Conservation (phyloP, 2,888 invertebrate species). For the Euspilapteryx auroguttella region DNA sequence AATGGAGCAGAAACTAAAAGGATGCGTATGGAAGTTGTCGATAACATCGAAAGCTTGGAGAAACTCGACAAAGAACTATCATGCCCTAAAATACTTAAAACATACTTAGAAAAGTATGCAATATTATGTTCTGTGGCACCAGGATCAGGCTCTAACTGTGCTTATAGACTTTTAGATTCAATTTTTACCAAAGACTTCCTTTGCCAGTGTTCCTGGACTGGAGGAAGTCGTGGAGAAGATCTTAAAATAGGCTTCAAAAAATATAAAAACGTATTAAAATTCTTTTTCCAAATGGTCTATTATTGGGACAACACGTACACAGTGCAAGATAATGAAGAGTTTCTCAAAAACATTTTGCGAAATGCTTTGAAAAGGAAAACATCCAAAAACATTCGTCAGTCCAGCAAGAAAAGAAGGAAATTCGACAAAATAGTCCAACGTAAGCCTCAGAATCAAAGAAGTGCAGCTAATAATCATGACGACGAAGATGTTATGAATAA, state of each 20-base stretch:
- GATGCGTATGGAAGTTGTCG: not conserved
- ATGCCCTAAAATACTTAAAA: not conserved
- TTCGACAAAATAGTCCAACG: too few relatives aligned
- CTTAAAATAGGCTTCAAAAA: too few relatives aligned
- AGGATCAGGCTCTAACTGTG: constrained; percentile 1
- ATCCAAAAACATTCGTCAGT: not conserved
- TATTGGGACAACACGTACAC: not conserved
- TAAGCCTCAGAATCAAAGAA: not conserved
- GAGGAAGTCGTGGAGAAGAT: constrained; percentile 3
- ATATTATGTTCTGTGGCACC: too few relatives aligned
- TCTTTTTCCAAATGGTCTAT: too few relatives aligned
- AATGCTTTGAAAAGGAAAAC: not conserved
- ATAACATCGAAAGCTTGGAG: not conserved
- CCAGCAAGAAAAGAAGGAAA: not conserved
- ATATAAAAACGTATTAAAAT: too few relatives aligned
- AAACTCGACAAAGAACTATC: not conserved
- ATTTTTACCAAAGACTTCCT: constrained; percentile 1
- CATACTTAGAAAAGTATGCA: too few relatives aligned
- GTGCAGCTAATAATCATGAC: not conserved
- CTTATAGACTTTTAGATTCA: constrained; percentile 1
- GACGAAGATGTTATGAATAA: not conserved
- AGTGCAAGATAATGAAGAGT: not conserved
- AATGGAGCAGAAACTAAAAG: not conserved
- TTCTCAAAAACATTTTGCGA: not conserved
- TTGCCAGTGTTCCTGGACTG: constrained; percentile 2